phyloP scores from a whole-genome alignment of 2,113 vertebrate genomes.

The Hoplias malabaricus region DNA sequence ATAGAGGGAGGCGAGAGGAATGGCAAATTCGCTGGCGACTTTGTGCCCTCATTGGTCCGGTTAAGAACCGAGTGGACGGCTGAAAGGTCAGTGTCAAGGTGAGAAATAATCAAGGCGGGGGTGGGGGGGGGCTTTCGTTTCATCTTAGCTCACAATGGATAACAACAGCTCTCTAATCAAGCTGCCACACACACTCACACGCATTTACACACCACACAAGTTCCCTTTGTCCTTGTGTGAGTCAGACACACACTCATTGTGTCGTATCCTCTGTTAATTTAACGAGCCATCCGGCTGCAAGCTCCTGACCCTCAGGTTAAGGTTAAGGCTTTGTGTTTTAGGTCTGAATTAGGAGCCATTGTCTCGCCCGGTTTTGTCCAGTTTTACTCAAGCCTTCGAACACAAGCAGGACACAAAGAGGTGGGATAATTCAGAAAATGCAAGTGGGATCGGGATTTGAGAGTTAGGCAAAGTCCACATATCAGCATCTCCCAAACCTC shows the following conservation, averaged over 20 bases:
- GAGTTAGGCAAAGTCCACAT: no score
- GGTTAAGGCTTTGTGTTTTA: no score
- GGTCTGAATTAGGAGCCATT: no score
- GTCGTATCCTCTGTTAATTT: not conserved
- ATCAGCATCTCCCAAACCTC: not conserved
- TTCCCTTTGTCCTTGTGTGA: not conserved
- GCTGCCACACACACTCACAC: not conserved
- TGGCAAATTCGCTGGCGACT: conserved; percentile 68
- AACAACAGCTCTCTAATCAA: conserved; percentile 40
- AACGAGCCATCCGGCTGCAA: not conserved
- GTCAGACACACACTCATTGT: not conserved
- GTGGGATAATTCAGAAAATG: no score
- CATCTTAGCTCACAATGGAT: conserved; percentile 18
- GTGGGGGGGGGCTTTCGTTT: conserved; percentile 27
- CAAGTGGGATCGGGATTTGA: no score
- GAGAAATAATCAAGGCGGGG: conserved; percentile 54
- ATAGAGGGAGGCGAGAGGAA: conserved; percentile 57
- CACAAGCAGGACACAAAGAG: no score
- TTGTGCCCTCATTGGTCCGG: not conserved
- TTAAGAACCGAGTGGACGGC: conserved; percentile 47
- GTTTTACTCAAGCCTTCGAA: no score
- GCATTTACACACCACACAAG: not conserved
- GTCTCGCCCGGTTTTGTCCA: no score
- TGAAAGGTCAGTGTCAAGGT: conserved; percentile 65
- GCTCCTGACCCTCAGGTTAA: not conserved